phyloP scores from a whole-genome alignment of 2,797 vertebrate species.

The Sebastiscus tertius region DNA sequence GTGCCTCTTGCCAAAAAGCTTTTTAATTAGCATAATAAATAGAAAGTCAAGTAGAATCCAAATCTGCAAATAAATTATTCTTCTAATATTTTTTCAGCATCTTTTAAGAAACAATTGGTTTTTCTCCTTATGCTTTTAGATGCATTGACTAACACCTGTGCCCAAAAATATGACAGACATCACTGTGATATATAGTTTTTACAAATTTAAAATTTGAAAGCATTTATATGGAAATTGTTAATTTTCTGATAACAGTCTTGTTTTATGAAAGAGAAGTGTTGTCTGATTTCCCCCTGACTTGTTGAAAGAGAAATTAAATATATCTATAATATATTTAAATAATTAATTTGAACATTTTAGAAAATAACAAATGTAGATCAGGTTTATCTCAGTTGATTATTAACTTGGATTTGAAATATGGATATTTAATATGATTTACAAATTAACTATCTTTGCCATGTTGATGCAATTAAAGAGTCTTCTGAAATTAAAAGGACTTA shows the following conservation, averaged over 20 bases:
- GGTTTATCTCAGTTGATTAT: conserved; percentile 45
- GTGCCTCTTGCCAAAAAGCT: conserved; percentile 71
- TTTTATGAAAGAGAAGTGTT: conserved; percentile 57
- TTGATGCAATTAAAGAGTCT: conserved; percentile 67
- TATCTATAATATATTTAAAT: conserved; percentile 52
- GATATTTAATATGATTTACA: conserved; percentile 60
- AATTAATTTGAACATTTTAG: conserved; percentile 52
- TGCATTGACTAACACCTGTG: conserved; percentile 52
- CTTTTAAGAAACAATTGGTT: conserved; percentile 26
- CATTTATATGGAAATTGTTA: conserved; percentile 66
- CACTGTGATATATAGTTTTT: conserved; percentile 81
- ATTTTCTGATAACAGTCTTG: conserved; percentile 58
- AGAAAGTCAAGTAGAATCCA: conserved; percentile 51
- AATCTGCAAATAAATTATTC: conserved; percentile 33
- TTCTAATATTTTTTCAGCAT: conserved; percentile 41
- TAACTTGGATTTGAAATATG: conserved; percentile 52
- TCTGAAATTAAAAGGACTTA: conserved; percentile 72
- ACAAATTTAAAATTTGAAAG: conserved; percentile 65
- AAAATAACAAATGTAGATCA: conserved; percentile 5
- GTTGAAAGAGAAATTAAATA: conserved; percentile 36
- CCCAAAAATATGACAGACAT: conserved; percentile 69
- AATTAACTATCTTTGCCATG: conserved; percentile 73
- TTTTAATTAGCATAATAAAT: conserved; percentile 55
- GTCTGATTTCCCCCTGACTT: conserved; percentile 60
- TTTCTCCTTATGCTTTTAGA: conserved; percentile 45